These are phyloP conservation scores for Meta bourneti DNA, from an alignment of 2,888 invertebrate genomes.

Conservation along the genomic window DNA sequence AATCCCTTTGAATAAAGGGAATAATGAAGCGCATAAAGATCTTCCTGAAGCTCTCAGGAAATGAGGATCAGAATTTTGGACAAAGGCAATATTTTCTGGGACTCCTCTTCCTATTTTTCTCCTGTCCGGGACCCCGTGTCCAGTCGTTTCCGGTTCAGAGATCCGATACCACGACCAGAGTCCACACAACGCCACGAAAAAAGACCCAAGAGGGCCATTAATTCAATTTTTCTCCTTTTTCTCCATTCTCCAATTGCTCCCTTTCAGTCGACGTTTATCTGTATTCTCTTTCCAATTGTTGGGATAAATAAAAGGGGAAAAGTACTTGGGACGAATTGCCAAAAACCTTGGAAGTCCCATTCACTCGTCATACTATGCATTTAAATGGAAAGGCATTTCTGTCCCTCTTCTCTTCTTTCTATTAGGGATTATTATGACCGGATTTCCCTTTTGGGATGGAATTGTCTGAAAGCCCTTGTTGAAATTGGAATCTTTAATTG, in stretches of 20 bases:
- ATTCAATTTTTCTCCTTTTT: conserved; percentile 50
- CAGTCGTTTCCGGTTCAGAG: conserved; percentile 49
- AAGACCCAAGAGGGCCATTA: conserved; percentile 57
- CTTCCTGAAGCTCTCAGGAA: conserved; percentile 13
- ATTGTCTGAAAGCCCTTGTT: background rate
- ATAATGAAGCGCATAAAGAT: background rate
- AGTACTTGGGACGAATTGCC: conserved; percentile 32
- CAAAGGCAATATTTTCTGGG: conserved; percentile 60
- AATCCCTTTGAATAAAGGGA: background rate
- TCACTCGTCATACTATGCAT: conserved; percentile 15
- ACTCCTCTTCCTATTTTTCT: conserved; percentile 26
- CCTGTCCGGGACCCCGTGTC: conserved; percentile 26
- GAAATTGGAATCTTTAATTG: background rate
- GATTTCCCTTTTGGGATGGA: background rate
- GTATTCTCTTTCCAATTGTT: conserved; percentile 36
- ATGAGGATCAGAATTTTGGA: conserved; percentile 26
- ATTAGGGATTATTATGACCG: background rate
- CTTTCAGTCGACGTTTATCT: conserved; percentile 29
- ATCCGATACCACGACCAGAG: conserved; percentile 43
- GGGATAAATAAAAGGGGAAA: conserved; percentile 46
- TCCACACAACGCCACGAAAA: conserved; percentile 50
- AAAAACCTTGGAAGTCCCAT: conserved; percentile 23
- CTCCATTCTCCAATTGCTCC: conserved; percentile 28
- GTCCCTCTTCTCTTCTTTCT: background rate
- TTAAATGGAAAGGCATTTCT: conserved; percentile 18